Percentiles rank a stretch among this genome's conserved stretches.
These are phyloP conservation scores for Neoascia interrupta DNA, from an alignment of 2,888 invertebrate species.

Conservation along the genomic window DNA sequence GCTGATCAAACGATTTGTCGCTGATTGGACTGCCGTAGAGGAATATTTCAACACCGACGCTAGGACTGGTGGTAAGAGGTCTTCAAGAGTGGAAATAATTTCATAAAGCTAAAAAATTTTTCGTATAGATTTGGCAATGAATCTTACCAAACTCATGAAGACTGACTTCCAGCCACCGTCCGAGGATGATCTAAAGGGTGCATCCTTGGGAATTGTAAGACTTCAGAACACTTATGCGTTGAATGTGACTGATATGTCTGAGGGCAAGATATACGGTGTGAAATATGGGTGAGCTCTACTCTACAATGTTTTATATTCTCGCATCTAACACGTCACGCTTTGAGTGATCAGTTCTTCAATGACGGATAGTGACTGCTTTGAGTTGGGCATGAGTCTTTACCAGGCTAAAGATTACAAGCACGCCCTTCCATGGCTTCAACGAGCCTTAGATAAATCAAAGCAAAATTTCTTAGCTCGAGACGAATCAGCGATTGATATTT, in stretches of 20 bases:
- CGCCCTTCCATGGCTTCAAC: slow-evolving; percentile 73
- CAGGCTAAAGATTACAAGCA: slow-evolving; percentile 41
- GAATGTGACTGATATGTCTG: slow-evolving; percentile 88
- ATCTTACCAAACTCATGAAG: background rate
- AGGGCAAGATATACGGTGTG: slow-evolving; percentile 87
- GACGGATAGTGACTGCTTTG: slow-evolving; percentile 72
- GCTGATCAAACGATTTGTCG: slow-evolving; percentile 92
- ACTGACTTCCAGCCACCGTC: slow-evolving; percentile 81
- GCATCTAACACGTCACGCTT: too few relatives aligned
- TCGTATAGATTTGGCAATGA: background rate
- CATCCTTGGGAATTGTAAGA: slow-evolving; percentile 92
- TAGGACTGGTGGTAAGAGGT: too few relatives aligned
- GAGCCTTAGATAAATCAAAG: slow-evolving; percentile 49
- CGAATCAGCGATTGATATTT: background rate
- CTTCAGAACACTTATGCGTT: slow-evolving; percentile 95
- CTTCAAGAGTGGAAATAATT: background rate
- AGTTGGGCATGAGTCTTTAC: slow-evolving; percentile 70
- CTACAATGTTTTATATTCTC: background rate
- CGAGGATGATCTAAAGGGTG: slow-evolving; percentile 93
- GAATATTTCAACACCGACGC: slow-evolving; percentile 3
- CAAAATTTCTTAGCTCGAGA: background rate
- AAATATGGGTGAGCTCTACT: background rate
- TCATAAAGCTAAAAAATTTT: background rate
- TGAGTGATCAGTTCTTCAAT: slow-evolving; percentile 56
- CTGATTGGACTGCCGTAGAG: slow-evolving; percentile 84